Base-by-base conservation (phyloP, 2,797 vertebrate genomes). In the Melanotaenia nigrans region DNA sequence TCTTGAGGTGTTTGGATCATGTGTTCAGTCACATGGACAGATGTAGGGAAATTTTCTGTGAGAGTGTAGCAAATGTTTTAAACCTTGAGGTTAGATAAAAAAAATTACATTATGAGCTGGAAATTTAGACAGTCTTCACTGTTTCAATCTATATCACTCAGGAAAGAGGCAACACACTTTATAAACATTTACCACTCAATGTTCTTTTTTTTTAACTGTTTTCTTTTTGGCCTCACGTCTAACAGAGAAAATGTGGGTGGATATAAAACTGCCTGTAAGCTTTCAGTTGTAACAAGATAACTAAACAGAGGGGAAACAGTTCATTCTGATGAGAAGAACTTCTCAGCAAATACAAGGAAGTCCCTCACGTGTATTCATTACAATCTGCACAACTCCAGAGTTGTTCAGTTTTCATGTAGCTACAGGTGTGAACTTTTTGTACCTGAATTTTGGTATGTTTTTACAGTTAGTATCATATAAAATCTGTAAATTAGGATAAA, bases 201-300 rank as follows among this genome's bases (percentile, higher is more conserved):
- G 22, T 38, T 22, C 0, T 18, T 10, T 55, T 30, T 47, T 9
- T 5, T 16, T 3, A 47, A n/a, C 62, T 77, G 49, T 55, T 54
- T 72, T 71, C 45, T 61, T n/a, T 65, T 47, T 62, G 65, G 66
- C 65, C 62, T 70, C 14, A 40, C 22, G n/a, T 68, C 42, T 45
- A 47, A 61, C 49, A 51, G 35, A 54, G 61, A n/a, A 20, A 60
- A 55, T 25, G 35, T 10, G 3, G 28, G 65, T 35, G 72, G 33
- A 68, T 53, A 56, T 30, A 35, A 12, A 32, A 54, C 45, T 32
- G 51, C 18, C 20, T 58, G n/a, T 42, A 9, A 61, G 36, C 25
- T 71, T 65, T 65, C 18, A 57, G 45, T 20, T 24, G 65, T 18
- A 53, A 51, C 68, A 60, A 56, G 6, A 75, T 49, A 61, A 54